Evolutionary conservation across 64 coral and sea anemone genomes (phyloP), one percentile per base, ranked within the genome.

Genomic region (Stylophora pistillata): DNA sequence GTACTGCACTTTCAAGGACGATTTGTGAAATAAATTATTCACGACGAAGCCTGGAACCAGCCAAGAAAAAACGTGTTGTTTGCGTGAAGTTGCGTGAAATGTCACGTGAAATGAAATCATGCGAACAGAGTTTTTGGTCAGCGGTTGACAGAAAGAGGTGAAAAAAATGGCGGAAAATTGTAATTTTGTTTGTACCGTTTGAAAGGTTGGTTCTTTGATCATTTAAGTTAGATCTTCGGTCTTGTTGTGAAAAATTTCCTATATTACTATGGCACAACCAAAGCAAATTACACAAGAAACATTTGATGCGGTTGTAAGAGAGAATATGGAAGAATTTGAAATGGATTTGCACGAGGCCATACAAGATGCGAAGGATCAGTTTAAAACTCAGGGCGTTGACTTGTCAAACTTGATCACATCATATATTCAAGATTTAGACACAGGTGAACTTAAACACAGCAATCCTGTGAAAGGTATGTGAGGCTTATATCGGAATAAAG

Each of bases 261-360:
- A 15, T 21, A 12, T 27, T 53, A 92, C 54, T 16, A 97, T 97
- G 95, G 79, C 87, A n/a, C 81, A 97, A 53, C 65, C 81, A 13
- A 96, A 89, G 80, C 82, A 78, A 80, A 97, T 97, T 55, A 73
- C 75, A 18, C 95, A 97, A 71, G 91, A 97, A 71, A 97, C 95
- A 17, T 97, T 97, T 55, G 95, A 97, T 74, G 85, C 66, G 28
- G 95, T 83, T 23, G 95, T 97, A 23, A 80, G 88, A 61, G 95
- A 97, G 58, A 97, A 97, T 93, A 74, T 97, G 3, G 95, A 97
- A 62, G 95, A 97, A 34, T 97, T 93, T 47, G 95, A 97, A 78
- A 97, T 97, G 95, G 91, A 87, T 63, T 97, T 97, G 29, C 37
- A 87, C 53, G 95, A 97, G 64, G 91, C 91, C 0, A 68, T 90